Evolutionary conservation across 2,113 vertebrate genomes (phyloP).

Genomic region (Lota lota): DNA sequence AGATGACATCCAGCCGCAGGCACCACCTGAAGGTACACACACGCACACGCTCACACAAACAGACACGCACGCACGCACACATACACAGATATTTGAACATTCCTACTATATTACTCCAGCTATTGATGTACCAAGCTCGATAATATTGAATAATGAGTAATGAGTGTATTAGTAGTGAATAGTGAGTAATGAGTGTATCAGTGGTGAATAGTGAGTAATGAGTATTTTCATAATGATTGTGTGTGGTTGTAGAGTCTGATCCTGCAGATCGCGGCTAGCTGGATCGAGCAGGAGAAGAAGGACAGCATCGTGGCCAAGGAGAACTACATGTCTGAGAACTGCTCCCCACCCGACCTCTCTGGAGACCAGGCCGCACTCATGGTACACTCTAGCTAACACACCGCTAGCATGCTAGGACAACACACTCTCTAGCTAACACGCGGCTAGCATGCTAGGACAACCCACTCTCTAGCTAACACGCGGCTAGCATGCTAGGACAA

Average conservation of each 20-base stretch:
- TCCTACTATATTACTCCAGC: no score
- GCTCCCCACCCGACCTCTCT: conserved; percentile 70
- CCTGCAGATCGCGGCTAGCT: conserved; percentile 80
- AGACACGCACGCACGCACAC: no score
- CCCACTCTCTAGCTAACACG: not conserved
- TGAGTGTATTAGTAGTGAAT: no score
- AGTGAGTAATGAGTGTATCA: no score
- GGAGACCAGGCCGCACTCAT: conserved; percentile 78
- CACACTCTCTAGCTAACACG: not conserved
- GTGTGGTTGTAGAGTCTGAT: conserved; percentile 78
- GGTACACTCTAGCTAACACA: conserved; percentile 57
- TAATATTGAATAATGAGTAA: no score
- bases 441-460: not conserved
- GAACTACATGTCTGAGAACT: conserved; percentile 77
- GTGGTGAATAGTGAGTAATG: no score
- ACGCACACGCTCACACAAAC: not conserved
- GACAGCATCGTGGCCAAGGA: conserved; percentile 74
- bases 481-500: not conserved
- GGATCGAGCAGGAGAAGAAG: conserved; percentile 78
- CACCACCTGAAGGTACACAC: conserved; percentile 88
- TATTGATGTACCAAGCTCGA: no score
- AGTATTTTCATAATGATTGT: no score
- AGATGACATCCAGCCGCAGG: conserved; percentile 86
- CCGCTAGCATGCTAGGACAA: not conserved
- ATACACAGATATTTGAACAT: no score